These are phyloP conservation scores for Arrhamphus sclerolepis DNA, from an alignment of 2,797 vertebrate genomes.

Conservation along the genomic window DNA sequence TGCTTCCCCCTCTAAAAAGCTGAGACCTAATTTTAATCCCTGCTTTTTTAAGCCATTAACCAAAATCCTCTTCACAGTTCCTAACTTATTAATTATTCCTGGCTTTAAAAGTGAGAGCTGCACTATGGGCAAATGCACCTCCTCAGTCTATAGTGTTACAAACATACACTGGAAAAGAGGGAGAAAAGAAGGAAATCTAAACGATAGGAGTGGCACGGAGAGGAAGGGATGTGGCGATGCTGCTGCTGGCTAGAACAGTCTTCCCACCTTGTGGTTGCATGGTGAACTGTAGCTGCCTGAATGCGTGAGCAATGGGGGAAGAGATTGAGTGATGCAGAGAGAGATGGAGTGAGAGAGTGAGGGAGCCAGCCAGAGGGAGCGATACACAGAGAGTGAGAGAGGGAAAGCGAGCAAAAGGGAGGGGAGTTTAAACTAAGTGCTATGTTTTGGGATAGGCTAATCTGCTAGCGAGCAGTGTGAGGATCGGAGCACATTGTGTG, in stretches of 20 bases:
- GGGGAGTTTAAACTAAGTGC: constrained; percentile 99
- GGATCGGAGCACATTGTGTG: constrained; percentile 95
- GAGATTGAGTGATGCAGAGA: constrained; percentile 51
- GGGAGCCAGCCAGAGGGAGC: constrained; percentile 51
- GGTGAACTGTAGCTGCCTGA: constrained; percentile 97
- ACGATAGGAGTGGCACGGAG: constrained; percentile 66
- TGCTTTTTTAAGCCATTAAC: neutral
- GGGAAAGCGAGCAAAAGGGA: constrained; percentile 75
- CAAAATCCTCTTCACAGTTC: constrained; percentile 6
- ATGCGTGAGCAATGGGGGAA: constrained; percentile 67
- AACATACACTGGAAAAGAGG: constrained; percentile 19
- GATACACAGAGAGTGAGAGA: constrained; percentile 49
- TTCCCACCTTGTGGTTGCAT: constrained; percentile 97
- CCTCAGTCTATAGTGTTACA: constrained; percentile 5
- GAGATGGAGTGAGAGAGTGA: constrained; percentile 59
- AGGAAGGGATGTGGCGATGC: constrained; percentile 51
- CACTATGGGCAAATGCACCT: constrained; percentile 8
- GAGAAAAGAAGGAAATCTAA: constrained; percentile 48
- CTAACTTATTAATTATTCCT: constrained; percentile 16
- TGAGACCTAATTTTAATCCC: neutral
- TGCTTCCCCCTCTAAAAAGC: constrained; percentile 13
- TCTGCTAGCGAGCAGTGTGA: constrained; percentile 98
- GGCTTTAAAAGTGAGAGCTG: constrained; percentile 1
- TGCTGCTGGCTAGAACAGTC: constrained; percentile 89
- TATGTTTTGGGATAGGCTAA: constrained; percentile 99